Evolutionary conservation across 2,797 vertebrate genomes (phyloP).

Genomic region (Acrocephalus scirpaceus): DNA sequence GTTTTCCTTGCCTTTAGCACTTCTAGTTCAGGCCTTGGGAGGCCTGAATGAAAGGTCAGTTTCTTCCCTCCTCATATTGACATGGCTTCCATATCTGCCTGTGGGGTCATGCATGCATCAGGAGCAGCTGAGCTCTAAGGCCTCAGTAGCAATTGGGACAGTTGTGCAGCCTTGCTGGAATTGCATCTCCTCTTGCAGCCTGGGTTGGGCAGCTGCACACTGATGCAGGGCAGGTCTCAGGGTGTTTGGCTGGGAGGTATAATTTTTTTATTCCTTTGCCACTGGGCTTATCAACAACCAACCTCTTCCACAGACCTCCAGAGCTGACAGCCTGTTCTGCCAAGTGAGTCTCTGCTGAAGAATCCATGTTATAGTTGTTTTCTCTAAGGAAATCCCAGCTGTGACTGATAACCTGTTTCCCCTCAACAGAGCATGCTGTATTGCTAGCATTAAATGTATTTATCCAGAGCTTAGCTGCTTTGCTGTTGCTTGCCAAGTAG

Average conservation of each 20-base stretch:
- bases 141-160: not conserved
- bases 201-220: not conserved
- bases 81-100: not conserved
- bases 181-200: not conserved
- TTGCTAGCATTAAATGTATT: not conserved
- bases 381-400: slow-evolving; percentile 18
- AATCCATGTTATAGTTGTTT: not conserved
- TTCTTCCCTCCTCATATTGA: not conserved
- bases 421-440: not conserved
- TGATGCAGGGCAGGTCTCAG: not conserved
- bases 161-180: not conserved
- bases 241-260: not conserved
- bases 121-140: not conserved
- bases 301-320: not conserved
- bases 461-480: slow-evolving; percentile 45
- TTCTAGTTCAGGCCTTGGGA: not conserved
- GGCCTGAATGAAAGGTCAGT: not conserved
- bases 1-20: not conserved
- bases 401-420: slow-evolving; percentile 11
- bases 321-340: not conserved
- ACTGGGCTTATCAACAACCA: not conserved
- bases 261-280: not conserved
- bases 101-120: not conserved
- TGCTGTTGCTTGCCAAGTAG: slow-evolving; percentile 4
- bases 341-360: not conserved